These are phyloP conservation scores for Julus scanicus DNA, from an alignment of 2,888 invertebrate species.

Conservation along the genomic window DNA sequence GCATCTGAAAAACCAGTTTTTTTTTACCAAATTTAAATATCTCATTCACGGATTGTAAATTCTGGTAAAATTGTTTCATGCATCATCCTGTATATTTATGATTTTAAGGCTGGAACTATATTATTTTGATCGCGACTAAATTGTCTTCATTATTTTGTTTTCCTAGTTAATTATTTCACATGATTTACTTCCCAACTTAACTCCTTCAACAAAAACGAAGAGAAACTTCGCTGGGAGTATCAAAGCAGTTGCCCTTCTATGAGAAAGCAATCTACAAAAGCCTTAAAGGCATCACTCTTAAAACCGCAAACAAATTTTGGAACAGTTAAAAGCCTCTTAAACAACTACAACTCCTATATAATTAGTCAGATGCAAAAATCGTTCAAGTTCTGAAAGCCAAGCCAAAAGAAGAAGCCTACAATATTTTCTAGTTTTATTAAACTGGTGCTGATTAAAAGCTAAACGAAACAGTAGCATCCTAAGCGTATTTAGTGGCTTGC, in stretches of 20 bases:
- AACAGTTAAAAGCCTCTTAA: neutral
- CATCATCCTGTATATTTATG: no score
- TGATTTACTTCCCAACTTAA: neutral
- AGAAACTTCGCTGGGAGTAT: neutral
- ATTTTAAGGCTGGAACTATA: no score
- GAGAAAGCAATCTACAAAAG: neutral
- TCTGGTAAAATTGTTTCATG: no score
- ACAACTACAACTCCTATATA: neutral
- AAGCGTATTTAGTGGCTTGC: neutral
- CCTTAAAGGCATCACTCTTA: neutral
- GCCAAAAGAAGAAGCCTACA: neutral
- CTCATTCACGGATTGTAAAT: no score
- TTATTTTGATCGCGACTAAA: neutral
- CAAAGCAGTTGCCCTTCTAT: neutral
- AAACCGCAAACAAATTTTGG: slow-evolving; percentile 14
- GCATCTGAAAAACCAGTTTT: no score
- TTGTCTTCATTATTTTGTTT: neutral
- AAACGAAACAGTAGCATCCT: neutral
- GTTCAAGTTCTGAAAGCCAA: neutral
- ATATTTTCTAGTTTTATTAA: neutral
- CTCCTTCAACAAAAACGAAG: neutral
- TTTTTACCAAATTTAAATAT: no score
- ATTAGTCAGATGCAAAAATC: neutral
- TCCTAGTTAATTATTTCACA: neutral
- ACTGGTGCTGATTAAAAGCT: neutral